Evolutionary conservation across 35 echinoderm and acorn worm species (phyloP), one percentile per base, ranked within the genome.

Genomic region (Eucidaris tribuloides): DNA sequence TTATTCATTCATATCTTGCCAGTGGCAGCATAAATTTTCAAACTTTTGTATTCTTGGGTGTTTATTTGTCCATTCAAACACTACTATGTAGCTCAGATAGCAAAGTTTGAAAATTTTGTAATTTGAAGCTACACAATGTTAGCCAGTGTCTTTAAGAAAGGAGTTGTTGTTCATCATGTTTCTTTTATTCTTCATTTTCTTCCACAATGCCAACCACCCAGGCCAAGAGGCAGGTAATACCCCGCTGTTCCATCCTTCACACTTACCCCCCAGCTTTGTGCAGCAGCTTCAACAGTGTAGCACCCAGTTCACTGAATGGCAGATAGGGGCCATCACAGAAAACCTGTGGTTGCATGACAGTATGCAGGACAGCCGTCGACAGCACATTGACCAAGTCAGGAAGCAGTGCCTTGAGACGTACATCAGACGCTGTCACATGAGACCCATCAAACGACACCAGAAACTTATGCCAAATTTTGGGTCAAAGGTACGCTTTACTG

Each of bases 311-410:
- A 93, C 88, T 52, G 1, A 45, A 6, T 80, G 58, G 45, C 91
- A 93, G 35, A 50, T 84, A 60, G 41, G 2, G 7, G 74, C 91
- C 29, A 93, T 93, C 7, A n/a, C 28, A 35, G 65, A 88, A 33
- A 93, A 93, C 54, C 44, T 93, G 9, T 9, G 41, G 38, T 50
- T 93, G 28, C 79, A n/a, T 79, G 36, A 15, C 13, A 61, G 18
- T 17, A 66, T 45, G 54, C 3, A 45, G 43, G 2, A 7, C 32
- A 24, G 35, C 57, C 24, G n/a, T n/a, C 35, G 33, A 38, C 79
- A 84, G 42, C 58, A 79, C 57, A 59, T 88, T n/a, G 57, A 88
- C 24, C 19, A 84, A 35, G 70, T 88, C 20, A 88, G 85, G 74
- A 45, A 88, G 25, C 82, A 41, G 1, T 93, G 91, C 57, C 39